A percentile compares a stretch with the other conserved stretches of the same genome.
Evolutionary conservation across 2,888 invertebrate species (phyloP).

Genomic region (Andrena marginata): DNA sequence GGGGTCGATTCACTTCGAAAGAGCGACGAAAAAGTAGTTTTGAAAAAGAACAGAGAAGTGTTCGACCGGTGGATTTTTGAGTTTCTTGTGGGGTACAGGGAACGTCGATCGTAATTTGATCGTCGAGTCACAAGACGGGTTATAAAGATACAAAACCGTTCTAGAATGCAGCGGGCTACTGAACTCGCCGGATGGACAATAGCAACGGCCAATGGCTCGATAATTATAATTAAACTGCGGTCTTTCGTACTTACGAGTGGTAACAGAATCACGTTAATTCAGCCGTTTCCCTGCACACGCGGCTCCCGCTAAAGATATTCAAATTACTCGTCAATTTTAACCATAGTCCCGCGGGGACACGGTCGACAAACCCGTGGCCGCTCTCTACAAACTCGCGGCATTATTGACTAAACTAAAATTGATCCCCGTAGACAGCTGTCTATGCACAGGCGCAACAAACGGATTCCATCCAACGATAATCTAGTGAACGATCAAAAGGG

Average conservation of each 20-base stretch:
- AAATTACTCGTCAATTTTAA: conserved; percentile 72
- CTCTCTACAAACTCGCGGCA: conserved; percentile 40
- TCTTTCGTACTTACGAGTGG: conserved; percentile 64
- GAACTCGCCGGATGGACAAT: conserved; percentile 1
- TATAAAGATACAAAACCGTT: conserved; percentile 27
- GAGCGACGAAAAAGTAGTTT: background rate
- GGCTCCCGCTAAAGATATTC: conserved; percentile 58
- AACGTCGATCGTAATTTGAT: conserved; percentile 26
- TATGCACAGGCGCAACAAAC: background rate
- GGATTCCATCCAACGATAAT: conserved; percentile 12
- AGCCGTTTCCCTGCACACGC: conserved; percentile 27
- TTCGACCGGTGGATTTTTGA: conserved; percentile 8
- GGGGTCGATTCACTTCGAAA: no score
- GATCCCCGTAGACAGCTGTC: conserved; percentile 39
- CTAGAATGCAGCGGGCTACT: background rate
- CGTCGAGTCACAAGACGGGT: background rate
- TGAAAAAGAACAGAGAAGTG: background rate
- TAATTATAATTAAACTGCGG: conserved; percentile 60
- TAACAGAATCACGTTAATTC: conserved; percentile 67
- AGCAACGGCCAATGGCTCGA: conserved; percentile 18
- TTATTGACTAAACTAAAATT: conserved; percentile 52
- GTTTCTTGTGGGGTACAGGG: background rate
- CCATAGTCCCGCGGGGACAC: conserved; percentile 53
- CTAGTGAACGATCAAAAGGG: background rate
- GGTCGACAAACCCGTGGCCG: conserved; percentile 33